Base-by-base conservation (phyloP, 2,797 vertebrate genomes). In the Melanotaenia maccullochi region DNA sequence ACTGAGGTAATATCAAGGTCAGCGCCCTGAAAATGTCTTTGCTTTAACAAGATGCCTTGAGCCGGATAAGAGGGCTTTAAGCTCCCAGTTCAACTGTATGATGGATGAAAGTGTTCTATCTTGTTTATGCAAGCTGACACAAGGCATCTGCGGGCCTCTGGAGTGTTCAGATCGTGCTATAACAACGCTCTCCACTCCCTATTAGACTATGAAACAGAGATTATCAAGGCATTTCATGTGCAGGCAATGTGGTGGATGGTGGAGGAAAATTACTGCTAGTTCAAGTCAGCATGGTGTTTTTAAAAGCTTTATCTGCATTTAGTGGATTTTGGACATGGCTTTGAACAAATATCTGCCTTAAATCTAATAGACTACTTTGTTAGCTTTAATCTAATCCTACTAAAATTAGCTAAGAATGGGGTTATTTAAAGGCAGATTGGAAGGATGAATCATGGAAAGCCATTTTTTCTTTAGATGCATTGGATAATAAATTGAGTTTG, bases 111-210 rank as follows among this genome's bases (percentile, higher is more conserved):
- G 84, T 80, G 85, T 90, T 92, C 80, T 56, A 68, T 82, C 81
- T 88, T 93, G 92, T 94, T 94, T 94, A 93, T 90, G 90, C 87
- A 93, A 89, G 84, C 82, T 89, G 92, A 94, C 90, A 85, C 70
- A 75, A 91, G 84, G 89, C 92, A 94, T 94, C 92, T 93, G 92
- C 84, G 80, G 78, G 84, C 68, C 88, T 80, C 74, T 58, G 82
- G 60, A 75, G 75, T 57, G 0, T 60, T 85, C 67, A 55, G 82
- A 78, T 76, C 65, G 60, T 60, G 79, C 71, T 68, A 85, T 79
- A 85, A 87, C 77, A 81, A 16, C 81, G 59, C 68, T 75, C 69
- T 65, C 60, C 9, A 9, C 69, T 84, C 68, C 64, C 62, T 35
- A 24, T 71, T 40, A 80, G 77, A 83, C 78, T 30, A 68, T 44